Percentiles rank a stretch among this genome's conserved stretches.
phyloP scores from a whole-genome alignment of 92 coral and sea anemone species.

The Siderastrea radians region DNA sequence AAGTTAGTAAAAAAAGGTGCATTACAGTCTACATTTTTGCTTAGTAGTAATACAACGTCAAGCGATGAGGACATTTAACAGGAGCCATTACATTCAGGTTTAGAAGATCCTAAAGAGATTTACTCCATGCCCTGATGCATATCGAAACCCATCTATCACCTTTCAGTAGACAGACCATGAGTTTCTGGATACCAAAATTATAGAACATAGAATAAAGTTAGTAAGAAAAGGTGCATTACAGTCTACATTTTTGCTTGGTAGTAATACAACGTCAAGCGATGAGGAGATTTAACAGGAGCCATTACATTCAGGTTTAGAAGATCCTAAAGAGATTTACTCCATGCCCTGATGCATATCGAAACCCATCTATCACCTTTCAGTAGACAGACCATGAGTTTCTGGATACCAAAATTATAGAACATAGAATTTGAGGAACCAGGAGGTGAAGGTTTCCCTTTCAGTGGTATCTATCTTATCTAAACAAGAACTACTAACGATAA shows the following conservation, averaged over 20 bases:
- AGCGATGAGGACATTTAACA: conserved; percentile 4
- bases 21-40: conserved; percentile 15
- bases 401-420: too few relatives aligned
- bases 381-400: too few relatives aligned
- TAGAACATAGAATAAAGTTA: conserved; percentile 16
- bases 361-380: too few relatives aligned
- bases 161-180: too few relatives aligned
- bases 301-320: background rate
- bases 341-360: too few relatives aligned
- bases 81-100: background rate
- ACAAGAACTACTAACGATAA: too few relatives aligned
- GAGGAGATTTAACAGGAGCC: background rate
- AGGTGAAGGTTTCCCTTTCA: too few relatives aligned
- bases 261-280: conserved; percentile 26
- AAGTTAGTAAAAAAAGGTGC: background rate
- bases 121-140: too few relatives aligned
- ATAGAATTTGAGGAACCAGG: too few relatives aligned
- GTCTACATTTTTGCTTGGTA: conserved; percentile 26
- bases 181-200: too few relatives aligned
- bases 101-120: background rate
- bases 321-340: background rate
- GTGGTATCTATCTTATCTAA: too few relatives aligned
- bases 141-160: too few relatives aligned
- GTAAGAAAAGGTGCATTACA: background rate
- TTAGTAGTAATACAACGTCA: conserved; percentile 23